Evolutionary conservation across 2,113 vertebrate species (phyloP).

Genomic region (Plecturocebus donacophilus): DNA sequence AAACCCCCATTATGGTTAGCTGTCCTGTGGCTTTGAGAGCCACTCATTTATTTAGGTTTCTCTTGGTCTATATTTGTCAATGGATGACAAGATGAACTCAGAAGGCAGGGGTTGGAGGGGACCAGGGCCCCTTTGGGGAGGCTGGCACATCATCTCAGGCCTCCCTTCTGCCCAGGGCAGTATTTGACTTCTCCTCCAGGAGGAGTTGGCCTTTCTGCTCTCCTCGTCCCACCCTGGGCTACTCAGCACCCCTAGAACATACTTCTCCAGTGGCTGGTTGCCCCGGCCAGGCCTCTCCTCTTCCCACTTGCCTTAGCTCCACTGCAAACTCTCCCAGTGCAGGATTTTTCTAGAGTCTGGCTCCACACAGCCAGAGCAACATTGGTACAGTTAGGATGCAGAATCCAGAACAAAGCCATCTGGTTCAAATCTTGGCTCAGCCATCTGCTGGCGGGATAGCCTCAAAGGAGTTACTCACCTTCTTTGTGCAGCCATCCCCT

Average conservation of each 20-base stretch:
- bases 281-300: too few relatives aligned
- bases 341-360: background rate
- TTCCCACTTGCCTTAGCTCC: accelerated
- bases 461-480: background rate
- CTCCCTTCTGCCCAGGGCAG: background rate
- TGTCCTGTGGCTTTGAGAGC: constrained; percentile 89
- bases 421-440: background rate
- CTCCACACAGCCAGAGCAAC: background rate
- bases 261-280: too few relatives aligned
- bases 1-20: constrained; percentile 92
- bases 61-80: constrained; percentile 94
- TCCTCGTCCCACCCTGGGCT: background rate
- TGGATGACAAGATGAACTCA: constrained; percentile 91
- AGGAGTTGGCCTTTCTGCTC: background rate
- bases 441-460: background rate
- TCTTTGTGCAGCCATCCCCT: accelerated
- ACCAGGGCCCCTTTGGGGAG: background rate
- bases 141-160: constrained; percentile 49
- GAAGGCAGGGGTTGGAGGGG: constrained; percentile 70
- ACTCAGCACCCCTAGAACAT: too few relatives aligned
- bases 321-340: background rate
- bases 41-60: constrained; percentile 94
- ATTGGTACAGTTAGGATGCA: accelerated
- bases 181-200: background rate
- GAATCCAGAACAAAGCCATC: background rate